Conservation (phyloP, 1,140 invertebrate species). For the Goniozus legneri region DNA sequence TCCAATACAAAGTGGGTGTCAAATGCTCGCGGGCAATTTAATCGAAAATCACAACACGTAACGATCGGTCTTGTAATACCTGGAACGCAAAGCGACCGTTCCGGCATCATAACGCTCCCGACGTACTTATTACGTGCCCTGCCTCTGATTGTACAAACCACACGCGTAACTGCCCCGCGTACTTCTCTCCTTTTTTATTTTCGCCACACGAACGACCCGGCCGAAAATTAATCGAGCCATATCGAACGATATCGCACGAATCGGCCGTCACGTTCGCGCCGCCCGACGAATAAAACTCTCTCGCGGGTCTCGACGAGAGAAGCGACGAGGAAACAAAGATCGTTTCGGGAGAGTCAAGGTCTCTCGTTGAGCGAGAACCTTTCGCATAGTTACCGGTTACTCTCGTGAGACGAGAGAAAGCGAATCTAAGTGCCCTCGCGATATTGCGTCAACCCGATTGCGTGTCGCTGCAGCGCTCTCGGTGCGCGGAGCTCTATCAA, state of each 20-base stretch:
- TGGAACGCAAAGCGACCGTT: constrained; percentile 31
- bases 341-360: no score
- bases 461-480: constrained; percentile 11
- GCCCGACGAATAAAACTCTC: constrained; percentile 10
- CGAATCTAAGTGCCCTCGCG: constrained; percentile 8
- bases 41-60: constrained; percentile 25
- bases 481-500: constrained; percentile 2
- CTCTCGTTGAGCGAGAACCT: no score
- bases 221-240: no score
- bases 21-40: no score
- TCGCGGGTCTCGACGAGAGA: constrained; percentile 3
- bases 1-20: no score
- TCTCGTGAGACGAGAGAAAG: constrained; percentile 28
- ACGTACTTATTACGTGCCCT: constrained; percentile 16
- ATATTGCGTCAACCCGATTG: constrained; percentile 27
- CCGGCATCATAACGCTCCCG: constrained; percentile 26
- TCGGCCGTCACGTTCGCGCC: not conserved
- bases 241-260: no score
- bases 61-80: constrained; percentile 33
- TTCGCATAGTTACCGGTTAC: no score
- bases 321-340: no score
- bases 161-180: not conserved
- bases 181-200: not conserved
- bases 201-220: no score
- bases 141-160: constrained; percentile 8